Evolutionary conservation across 1,140 invertebrate genomes (phyloP).

Genomic region (Drosophila sp.): DNA sequence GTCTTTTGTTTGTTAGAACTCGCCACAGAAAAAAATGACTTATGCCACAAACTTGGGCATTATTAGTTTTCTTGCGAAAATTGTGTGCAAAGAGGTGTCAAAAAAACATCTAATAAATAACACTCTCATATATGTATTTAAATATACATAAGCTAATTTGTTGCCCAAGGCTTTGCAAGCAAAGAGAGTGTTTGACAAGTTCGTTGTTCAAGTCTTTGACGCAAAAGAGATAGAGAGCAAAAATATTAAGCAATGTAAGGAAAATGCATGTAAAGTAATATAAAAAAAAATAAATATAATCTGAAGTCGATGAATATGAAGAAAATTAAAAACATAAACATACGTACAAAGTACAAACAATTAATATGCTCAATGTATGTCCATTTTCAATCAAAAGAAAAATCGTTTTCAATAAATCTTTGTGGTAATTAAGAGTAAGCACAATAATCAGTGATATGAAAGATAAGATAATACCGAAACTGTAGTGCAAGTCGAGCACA

Average conservation of each 20-base stretch:
- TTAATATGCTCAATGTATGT: too few relatives aligned
- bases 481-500: neutral
- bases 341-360: too few relatives aligned
- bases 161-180: conserved; percentile 53
- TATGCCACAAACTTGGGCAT: neutral
- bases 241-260: too few relatives aligned
- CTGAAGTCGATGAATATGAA: too few relatives aligned
- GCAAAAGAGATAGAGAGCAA: neutral
- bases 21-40: neutral
- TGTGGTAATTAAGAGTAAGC: neutral
- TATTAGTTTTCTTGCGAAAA: neutral
- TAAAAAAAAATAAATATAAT: neutral
- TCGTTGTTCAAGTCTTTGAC: conserved; percentile 16
- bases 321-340: too few relatives aligned
- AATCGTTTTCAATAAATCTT: neutral
- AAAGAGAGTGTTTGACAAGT: neutral
- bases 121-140: too few relatives aligned
- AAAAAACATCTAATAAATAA: neutral
- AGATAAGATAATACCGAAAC: conserved; percentile 4
- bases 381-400: too few relatives aligned
- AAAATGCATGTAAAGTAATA: conserved; percentile 1
- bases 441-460: neutral
- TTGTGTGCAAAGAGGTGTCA: neutral
- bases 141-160: conserved; percentile 48
- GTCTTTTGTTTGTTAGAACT: conserved; percentile 34